phyloP scores from a whole-genome alignment of 1,140 invertebrate species.

The Bombus sylvicola region DNA sequence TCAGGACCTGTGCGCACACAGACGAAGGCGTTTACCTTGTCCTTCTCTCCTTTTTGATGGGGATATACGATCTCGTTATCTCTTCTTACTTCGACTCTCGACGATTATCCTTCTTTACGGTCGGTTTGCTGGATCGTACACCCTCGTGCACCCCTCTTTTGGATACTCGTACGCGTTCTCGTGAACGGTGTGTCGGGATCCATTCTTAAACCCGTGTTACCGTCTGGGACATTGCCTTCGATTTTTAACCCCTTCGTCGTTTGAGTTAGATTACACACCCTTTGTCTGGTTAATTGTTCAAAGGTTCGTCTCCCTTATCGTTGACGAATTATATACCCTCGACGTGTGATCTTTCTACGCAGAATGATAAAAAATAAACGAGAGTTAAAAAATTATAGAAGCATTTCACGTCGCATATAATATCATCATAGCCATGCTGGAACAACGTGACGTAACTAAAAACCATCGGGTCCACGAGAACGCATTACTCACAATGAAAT shows the following conservation, averaged over 20 bases:
- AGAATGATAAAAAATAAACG: too few species aligned
- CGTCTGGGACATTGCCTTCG: not conserved
- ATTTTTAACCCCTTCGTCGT: not conserved
- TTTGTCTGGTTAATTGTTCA: conserved; percentile 5
- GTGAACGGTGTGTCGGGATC: not conserved
- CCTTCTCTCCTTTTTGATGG: conserved; percentile 74
- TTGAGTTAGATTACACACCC: not conserved
- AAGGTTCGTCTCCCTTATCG: not conserved
- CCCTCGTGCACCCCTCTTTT: not conserved
- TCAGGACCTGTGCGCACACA: conserved; percentile 31
- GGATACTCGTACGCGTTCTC: not conserved
- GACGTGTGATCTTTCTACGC: not conserved
- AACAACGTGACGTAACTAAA: conserved; percentile 52
- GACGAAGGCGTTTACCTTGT: conserved; percentile 70
- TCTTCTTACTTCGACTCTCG: conserved; percentile 72
- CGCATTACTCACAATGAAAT: conserved; percentile 63
- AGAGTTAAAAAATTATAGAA: not conserved
- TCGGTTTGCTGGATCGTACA: conserved; percentile 51
- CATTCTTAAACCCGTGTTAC: not conserved
- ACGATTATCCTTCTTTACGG: conserved; percentile 64
- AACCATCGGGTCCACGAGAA: conserved; percentile 47
- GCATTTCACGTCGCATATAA: not conserved
- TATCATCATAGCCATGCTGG: not conserved
- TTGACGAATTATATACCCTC: too few species aligned
- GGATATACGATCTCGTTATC: conserved; percentile 77